Evolutionary conservation across 2,113 vertebrate genomes (phyloP).

Genomic region (Crotalus viridis): DNA sequence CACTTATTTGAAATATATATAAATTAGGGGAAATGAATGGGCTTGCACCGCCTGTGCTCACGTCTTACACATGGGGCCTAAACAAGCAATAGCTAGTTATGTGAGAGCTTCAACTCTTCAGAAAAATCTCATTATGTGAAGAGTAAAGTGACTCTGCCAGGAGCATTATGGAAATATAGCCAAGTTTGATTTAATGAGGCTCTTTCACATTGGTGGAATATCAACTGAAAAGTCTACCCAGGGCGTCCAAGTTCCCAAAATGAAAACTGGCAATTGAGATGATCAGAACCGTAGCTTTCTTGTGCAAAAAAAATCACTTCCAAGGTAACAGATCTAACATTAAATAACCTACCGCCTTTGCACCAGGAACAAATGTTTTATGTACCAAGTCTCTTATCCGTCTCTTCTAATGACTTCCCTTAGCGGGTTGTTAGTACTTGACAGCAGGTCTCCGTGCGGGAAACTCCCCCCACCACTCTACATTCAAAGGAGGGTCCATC

Average conservation of each 20-base stretch:
- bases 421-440: slow-evolving; percentile 99
- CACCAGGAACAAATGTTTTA: slow-evolving; percentile 95
- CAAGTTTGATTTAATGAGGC: slow-evolving; percentile 93
- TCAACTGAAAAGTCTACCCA: slow-evolving; percentile 82
- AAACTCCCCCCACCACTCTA: slow-evolving; percentile 90
- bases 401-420: slow-evolving; percentile 99
- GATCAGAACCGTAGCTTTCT: slow-evolving; percentile 82
- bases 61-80: slow-evolving; percentile 67
- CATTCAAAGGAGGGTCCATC: slow-evolving; percentile 98
- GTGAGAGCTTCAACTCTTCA: slow-evolving; percentile 86
- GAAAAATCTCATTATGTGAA: slow-evolving; percentile 89
- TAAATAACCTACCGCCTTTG: slow-evolving; percentile 90
- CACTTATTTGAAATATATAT: slow-evolving; percentile 64
- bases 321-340: slow-evolving; percentile 85
- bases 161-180: slow-evolving; percentile 92
- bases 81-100: slow-evolving; percentile 87
- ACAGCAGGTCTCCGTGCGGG: slow-evolving; percentile 98
- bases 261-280: slow-evolving; percentile 88
- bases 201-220: slow-evolving; percentile 86
- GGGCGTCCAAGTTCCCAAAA: slow-evolving; percentile 85
- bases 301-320: slow-evolving; percentile 78
- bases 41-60: slow-evolving; percentile 28
- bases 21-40: slow-evolving; percentile 30
- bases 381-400: slow-evolving; percentile 96
- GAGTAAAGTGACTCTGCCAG: slow-evolving; percentile 87